These are phyloP conservation scores for Zootermopsis nevadensis DNA, from an alignment of 2,888 invertebrate genomes.

Conservation along the genomic window DNA sequence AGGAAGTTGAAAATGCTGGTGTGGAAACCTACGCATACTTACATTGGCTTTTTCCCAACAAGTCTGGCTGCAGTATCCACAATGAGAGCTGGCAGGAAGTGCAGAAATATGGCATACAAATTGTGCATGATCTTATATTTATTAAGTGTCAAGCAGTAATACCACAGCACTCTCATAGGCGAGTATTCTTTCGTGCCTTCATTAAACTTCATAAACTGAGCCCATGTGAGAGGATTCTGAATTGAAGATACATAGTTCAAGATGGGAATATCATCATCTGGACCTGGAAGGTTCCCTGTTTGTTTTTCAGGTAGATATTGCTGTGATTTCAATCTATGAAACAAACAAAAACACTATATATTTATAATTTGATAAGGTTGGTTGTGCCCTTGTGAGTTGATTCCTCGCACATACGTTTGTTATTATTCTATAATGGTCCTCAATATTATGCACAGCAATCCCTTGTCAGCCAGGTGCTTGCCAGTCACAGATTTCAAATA, in stretches of 20 bases:
- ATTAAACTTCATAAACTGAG: constrained; percentile 69
- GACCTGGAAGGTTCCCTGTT: neutral
- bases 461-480: too few species aligned
- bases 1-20: too few species aligned
- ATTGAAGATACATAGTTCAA: constrained; percentile 89
- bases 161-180: constrained; percentile 57
- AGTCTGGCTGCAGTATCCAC: constrained; percentile 73
- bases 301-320: neutral
- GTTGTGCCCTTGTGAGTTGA: too few species aligned
- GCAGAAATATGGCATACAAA: constrained; percentile 73
- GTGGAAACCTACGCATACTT: too few species aligned
- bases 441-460: too few species aligned
- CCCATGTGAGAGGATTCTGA: constrained; percentile 85
- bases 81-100: constrained; percentile 77
- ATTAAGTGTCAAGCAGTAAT: constrained; percentile 69
- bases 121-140: constrained; percentile 67
- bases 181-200: constrained; percentile 63
- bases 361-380: too few species aligned
- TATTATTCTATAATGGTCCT: too few species aligned
- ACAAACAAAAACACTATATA: neutral
- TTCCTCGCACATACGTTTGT: too few species aligned
- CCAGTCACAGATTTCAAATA: too few species aligned
- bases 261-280: constrained; percentile 67
- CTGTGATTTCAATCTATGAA: neutral
- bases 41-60: constrained; percentile 71